A percentile compares a stretch with the other conserved stretches of the same genome.
Evolutionary conservation across 2,888 invertebrate genomes (phyloP).

Genomic region (Drosophila koepferae): DNA sequence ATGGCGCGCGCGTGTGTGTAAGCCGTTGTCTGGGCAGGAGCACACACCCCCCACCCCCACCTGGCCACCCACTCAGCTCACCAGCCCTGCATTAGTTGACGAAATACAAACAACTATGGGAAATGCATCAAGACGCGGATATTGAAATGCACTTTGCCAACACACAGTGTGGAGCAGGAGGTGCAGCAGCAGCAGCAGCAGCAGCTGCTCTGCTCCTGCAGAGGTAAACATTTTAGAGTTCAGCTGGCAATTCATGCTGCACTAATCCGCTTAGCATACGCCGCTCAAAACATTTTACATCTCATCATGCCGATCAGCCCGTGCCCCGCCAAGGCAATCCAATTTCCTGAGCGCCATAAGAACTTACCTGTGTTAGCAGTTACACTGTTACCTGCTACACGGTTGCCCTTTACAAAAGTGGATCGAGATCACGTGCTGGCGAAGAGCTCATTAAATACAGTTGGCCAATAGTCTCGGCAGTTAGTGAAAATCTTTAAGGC

Average conservation of each 20-base stretch:
- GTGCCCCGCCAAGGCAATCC: slow-evolving; percentile 4
- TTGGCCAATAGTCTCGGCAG: background rate
- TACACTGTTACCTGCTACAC: background rate
- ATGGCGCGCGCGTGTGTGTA: background rate
- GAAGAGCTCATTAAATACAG: background rate
- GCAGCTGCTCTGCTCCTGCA: too few species aligned
- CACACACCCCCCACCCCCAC: background rate
- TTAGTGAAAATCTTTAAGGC: background rate
- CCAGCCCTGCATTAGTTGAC: background rate
- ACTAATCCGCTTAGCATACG: slow-evolving; percentile 50
- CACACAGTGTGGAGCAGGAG: background rate
- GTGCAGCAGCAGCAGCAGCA: too few species aligned
- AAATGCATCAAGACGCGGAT: slow-evolving; percentile 20
- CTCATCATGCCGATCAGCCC: slow-evolving; percentile 2
- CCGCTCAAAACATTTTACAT: slow-evolving; percentile 5
- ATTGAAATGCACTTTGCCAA: slow-evolving; percentile 56
- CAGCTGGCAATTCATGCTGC: slow-evolving; percentile 18
- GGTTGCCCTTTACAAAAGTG: background rate
- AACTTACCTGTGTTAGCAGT: background rate
- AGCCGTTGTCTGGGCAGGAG: background rate
- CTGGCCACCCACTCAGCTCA: background rate
- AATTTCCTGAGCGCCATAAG: slow-evolving; percentile 21
- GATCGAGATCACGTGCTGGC: background rate
- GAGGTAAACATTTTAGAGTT: slow-evolving; percentile 26
- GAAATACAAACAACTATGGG: background rate